Base-by-base conservation (phyloP, 92 coral and sea anemone species). In the Phenganax marumi region DNA sequence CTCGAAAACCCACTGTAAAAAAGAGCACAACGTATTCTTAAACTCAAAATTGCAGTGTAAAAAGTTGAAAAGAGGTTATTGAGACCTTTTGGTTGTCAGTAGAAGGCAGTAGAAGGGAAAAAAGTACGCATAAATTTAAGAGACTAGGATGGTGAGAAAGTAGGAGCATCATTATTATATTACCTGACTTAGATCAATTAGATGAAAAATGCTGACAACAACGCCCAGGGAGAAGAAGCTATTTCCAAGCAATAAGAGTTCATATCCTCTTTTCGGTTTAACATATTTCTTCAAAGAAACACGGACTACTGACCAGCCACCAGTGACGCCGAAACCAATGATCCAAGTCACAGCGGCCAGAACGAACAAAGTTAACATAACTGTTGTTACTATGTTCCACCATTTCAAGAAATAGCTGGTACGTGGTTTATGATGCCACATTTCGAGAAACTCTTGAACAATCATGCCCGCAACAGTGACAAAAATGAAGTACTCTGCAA, bases 331-430 rank as follows among this genome's bases (percentile, higher is more conserved):
- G 64, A 78, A 93, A n/a, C 93, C 96, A 33, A 81, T 49, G 46
- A 87, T 60, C 93, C 96, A 93, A 39, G 89, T 85, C 54, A 84
- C 48, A 6, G 79, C 97, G 24, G 93, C 91, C 22, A 90, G 72
- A 14, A 91, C 33, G 47, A 93, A 92, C 23, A 91, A 33, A 19
- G 56, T 53, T 1, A 93, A 82, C 97, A 93, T 93, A 3, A 88
- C 54, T 13, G 90, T 80, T 10, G 97, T 89, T 8, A 89, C 87
- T 79, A 88, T 81, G 78, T 93, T 93, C 97, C 97, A 93, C 90
- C 92, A 88, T 46, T 89, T 90, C 12, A 90, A 85, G 70, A 93
- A 79, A 79, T 93, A 93, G 43, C 93, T 89, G 65, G 85, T 83
- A 52, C 88, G 83, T 22, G 79, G 79, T 39, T 91, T 91, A 25